Conservation (phyloP, 1,140 invertebrate species). For the Drosophila grimshawi region DNA sequence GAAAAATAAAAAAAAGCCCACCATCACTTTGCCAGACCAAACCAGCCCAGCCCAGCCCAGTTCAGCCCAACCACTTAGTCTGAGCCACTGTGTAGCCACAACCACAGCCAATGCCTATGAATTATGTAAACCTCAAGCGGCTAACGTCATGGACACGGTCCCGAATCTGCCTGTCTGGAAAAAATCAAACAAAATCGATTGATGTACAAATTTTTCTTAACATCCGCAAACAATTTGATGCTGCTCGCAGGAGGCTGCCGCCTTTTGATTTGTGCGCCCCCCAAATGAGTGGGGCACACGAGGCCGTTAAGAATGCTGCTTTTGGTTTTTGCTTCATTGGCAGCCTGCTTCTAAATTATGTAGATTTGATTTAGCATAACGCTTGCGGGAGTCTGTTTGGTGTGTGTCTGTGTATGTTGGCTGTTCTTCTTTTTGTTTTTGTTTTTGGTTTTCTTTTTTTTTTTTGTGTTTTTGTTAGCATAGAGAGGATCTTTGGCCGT, state of each 20-base stretch:
- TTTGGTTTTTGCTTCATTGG: conserved; percentile 47
- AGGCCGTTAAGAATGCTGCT: conserved; percentile 11
- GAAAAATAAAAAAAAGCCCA: background rate
- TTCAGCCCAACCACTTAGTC: conserved; percentile 59
- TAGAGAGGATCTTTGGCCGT: conserved; percentile 49
- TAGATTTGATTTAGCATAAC: conserved; percentile 83
- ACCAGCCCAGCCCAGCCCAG: no score
- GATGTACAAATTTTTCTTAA: conserved; percentile 82
- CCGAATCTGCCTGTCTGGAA: conserved; percentile 4
- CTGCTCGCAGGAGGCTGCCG: conserved; percentile 34
- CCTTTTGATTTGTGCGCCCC: conserved; percentile 73
- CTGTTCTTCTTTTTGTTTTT: conserved; percentile 32
- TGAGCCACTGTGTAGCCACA: conserved; percentile 17
- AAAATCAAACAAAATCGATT: conserved; percentile 82
- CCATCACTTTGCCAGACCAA: background rate
- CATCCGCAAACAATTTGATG: conserved; percentile 76
- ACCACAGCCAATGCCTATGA: conserved; percentile 67
- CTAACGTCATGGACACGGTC: conserved; percentile 53
- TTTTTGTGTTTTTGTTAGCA: conserved; percentile 2
- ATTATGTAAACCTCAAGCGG: conserved; percentile 80
- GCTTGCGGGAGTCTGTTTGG: conserved; percentile 22
- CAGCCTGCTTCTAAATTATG: conserved; percentile 79
- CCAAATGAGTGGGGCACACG: conserved; percentile 46
- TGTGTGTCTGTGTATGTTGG: conserved; percentile 32
- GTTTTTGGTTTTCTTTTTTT: conserved; percentile 15